Evolutionary conservation across 2,113 vertebrate genomes (phyloP), one percentile per base, ranked within the genome.

Genomic region (Agapornis roseicollis): DNA sequence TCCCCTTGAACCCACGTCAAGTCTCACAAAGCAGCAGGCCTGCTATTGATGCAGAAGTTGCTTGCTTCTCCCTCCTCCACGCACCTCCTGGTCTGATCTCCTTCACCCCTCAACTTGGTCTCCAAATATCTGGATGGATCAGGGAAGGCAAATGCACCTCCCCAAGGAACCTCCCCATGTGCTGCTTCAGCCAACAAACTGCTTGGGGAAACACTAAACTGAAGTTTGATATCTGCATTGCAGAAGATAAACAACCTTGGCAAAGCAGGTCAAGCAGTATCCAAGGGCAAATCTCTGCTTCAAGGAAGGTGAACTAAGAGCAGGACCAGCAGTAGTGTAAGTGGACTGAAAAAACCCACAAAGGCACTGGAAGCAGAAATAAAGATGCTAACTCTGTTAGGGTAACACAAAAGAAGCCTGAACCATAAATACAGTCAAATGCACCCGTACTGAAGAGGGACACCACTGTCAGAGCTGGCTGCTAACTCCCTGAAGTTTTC

Each of bases 221-320:
- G 19, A 83, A 90, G 71, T 78, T 93, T 25, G 52, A 39, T 82
- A 95, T 93, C 88, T 66, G 89, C 89, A 91, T 68, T 96, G 94
- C 94, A 78, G 88, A 90, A 95, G 72, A 90, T 56, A 85, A 96
- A 88, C 76, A 94, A 94, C 88, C 77, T 88, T 94, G 85, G 80
- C 76, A 83, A 82, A 94, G 46, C 76, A 80, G 88, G 79, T 83
- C 88, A 96, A 82, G 55, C 64, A 85, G 80, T 74, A 88, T 10
- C 42, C 88, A 93, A 96, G 85, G 93, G 77, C 76, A 96, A 63
- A 93, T 73, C 76, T 89, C 81, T 71, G 41, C 60, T 91, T 88
- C 31, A 53, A 58, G 35, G 24, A 25, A 94, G 49, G 60, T 2
- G 4, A 89, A 77, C 68, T 66, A 33, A 15, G 53, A 80, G 58